A percentile compares a stretch with the other conserved stretches of the same genome.
Conservation (phyloP, 1,140 invertebrate species). For the Drosophila triauraria region DNA sequence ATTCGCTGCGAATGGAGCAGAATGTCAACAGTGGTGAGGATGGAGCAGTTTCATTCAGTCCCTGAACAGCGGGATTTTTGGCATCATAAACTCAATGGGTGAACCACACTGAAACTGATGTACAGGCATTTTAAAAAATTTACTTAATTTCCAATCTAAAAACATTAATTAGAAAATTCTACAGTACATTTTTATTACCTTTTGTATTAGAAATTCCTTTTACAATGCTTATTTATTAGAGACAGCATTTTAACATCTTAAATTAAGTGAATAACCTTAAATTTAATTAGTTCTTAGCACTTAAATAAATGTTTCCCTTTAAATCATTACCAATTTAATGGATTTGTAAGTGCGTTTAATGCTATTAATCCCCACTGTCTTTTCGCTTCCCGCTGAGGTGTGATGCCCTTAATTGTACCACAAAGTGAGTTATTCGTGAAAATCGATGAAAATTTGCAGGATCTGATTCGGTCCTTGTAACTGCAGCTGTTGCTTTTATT, state of each 20-base stretch:
- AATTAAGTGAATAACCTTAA: too few relatives aligned
- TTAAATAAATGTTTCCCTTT: too few relatives aligned
- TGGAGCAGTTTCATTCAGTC: slow-evolving; percentile 4
- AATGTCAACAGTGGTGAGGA: slow-evolving; percentile 65
- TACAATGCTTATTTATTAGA: too few relatives aligned
- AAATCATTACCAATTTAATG: too few relatives aligned
- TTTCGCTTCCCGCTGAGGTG: slow-evolving; percentile 21
- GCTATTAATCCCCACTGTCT: slow-evolving; percentile 11
- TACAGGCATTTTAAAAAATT: neutral
- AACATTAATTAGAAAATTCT: too few relatives aligned
- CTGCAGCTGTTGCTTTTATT: slow-evolving; percentile 23
- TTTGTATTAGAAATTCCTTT: too few relatives aligned
- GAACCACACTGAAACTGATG: neutral
- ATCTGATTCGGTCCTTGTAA: slow-evolving; percentile 19
- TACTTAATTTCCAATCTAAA: neutral
- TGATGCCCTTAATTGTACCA: slow-evolving; percentile 64
- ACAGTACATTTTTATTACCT: too few relatives aligned
- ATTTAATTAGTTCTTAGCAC: too few relatives aligned
- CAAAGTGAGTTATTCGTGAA: slow-evolving; percentile 70
- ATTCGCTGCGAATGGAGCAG: slow-evolving; percentile 53
- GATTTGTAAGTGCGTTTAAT: neutral
- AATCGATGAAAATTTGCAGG: slow-evolving; percentile 56
- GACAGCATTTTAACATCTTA: too few relatives aligned
- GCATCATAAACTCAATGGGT: slow-evolving; percentile 11
- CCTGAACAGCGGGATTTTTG: slow-evolving; percentile 14